Percentiles rank a stretch among this genome's conserved stretches.
These are phyloP conservation scores for Balaeniceps rex DNA, from an alignment of 2,113 vertebrate genomes.

Conservation along the genomic window DNA sequence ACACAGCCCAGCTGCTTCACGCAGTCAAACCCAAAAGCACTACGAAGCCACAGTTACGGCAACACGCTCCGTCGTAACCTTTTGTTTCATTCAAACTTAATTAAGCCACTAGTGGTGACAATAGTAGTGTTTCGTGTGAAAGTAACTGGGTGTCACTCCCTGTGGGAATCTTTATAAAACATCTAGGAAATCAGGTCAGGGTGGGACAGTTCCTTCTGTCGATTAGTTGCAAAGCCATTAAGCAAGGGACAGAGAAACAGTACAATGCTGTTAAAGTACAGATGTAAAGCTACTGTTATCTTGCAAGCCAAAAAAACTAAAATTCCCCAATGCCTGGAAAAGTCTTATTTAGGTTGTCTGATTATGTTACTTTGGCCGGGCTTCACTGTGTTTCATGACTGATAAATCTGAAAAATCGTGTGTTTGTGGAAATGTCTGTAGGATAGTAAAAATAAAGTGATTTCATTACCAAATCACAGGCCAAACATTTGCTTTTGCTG, in stretches of 20 bases:
- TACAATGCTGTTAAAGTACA: background rate
- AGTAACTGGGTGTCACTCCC: background rate
- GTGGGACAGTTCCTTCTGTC: conserved; percentile 26
- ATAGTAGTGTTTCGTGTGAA: background rate
- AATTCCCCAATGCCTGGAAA: background rate
- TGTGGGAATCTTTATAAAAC: background rate
- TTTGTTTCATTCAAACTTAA: background rate
- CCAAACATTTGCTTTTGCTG: conserved; percentile 41
- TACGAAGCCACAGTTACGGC: rapidly evolving
- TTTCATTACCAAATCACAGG: conserved; percentile 49
- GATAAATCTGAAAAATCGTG: background rate
- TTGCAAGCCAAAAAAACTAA: background rate
- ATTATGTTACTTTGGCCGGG: background rate
- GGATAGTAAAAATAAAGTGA: conserved; percentile 35
- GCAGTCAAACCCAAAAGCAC: background rate
- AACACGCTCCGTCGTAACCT: background rate
- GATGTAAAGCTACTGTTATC: background rate
- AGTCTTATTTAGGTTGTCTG: conserved; percentile 3
- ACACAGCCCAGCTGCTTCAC: rapidly evolving
- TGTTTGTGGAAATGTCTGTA: conserved; percentile 41
- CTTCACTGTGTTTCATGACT: background rate
- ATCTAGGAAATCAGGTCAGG: conserved; percentile 15
- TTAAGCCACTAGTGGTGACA: conserved; percentile 1
- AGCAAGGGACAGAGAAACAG: background rate
- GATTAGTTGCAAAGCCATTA: background rate